Percentiles rank a stretch among this genome's conserved stretches.
Evolutionary conservation across 37 sponge, comb jelly and placozoan species (phyloP).

Genomic region (Oscarella lobularis): DNA sequence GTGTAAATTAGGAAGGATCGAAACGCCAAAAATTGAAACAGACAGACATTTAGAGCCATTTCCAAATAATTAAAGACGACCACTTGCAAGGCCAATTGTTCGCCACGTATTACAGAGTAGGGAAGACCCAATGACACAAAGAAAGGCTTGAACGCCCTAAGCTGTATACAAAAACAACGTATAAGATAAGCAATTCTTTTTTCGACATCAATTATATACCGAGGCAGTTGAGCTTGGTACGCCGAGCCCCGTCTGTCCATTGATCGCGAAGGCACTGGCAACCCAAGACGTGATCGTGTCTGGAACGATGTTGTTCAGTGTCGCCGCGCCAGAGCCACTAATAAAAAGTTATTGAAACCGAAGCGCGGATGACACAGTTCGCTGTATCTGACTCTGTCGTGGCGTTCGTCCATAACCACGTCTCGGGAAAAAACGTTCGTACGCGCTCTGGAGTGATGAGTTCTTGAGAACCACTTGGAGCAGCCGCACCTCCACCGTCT

Average conservation of each 20-base stretch:
- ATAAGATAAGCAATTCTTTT: too few species aligned
- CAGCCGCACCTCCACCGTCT: neutral
- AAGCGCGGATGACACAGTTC: neutral
- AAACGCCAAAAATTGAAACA: too few species aligned
- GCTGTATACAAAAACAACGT: slow-evolving; percentile 2
- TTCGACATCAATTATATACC: neutral
- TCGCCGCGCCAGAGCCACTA: neutral
- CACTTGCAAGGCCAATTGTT: slow-evolving; percentile 7
- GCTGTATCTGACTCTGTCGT: neutral
- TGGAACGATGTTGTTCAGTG: neutral
- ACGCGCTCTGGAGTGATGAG: neutral
- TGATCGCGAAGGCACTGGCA: slow-evolving; percentile 12
- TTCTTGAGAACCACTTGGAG: neutral
- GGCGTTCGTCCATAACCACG: slow-evolving; percentile 8
- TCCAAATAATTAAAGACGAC: slow-evolving; percentile 11
- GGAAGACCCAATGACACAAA: slow-evolving; percentile 10
- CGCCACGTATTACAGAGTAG: slow-evolving; percentile 16
- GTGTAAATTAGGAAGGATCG: too few species aligned
- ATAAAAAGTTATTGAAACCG: neutral
- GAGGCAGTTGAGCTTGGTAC: neutral
- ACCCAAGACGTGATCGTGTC: slow-evolving; percentile 16
- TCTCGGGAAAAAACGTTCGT: slow-evolving; percentile 12
- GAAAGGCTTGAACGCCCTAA: slow-evolving; percentile 12
- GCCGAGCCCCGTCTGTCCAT: neutral
- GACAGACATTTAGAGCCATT: neutral